Conservation (phyloP, 1,140 invertebrate species). For the Hesperophylax magnus region DNA sequence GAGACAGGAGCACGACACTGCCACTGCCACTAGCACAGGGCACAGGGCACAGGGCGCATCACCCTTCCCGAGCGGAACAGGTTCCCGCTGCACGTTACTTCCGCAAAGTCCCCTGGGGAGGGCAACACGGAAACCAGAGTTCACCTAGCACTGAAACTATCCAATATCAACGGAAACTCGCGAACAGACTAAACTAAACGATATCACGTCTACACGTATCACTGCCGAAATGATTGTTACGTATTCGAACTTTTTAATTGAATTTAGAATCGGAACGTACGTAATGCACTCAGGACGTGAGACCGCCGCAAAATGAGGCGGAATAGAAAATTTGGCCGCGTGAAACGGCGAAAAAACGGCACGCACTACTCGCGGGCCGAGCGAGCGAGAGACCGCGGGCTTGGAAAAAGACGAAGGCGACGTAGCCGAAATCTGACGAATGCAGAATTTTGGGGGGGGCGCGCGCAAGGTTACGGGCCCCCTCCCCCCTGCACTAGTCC, state of each 20-base stretch:
- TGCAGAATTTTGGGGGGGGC: slow-evolving; percentile 51
- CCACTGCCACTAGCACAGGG: slow-evolving; percentile 1
- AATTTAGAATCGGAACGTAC: slow-evolving; percentile 28
- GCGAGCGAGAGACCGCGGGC: slow-evolving; percentile 47
- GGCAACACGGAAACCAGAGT: slow-evolving; percentile 21
- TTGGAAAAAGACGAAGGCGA: slow-evolving; percentile 44
- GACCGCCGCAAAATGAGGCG: slow-evolving; percentile 45
- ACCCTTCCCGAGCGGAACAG: slow-evolving; percentile 19
- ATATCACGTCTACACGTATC: slow-evolving; percentile 31
- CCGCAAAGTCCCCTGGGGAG: slow-evolving; percentile 29
- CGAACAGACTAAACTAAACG: slow-evolving; percentile 38
- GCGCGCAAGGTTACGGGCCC: slow-evolving; percentile 55
- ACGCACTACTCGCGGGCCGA: slow-evolving; percentile 45
- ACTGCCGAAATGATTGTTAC: slow-evolving; percentile 38
- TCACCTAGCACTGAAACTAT: slow-evolving; percentile 7
- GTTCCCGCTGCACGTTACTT: slow-evolving; percentile 27
- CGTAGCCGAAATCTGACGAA: slow-evolving; percentile 56
- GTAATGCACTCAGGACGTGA: slow-evolving; percentile 50
- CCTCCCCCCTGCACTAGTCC: slow-evolving; percentile 64
- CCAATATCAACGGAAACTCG: slow-evolving; percentile 34
- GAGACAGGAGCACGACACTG: background rate
- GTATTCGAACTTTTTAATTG: slow-evolving; percentile 15
- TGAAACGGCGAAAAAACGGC: slow-evolving; percentile 48
- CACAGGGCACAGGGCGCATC: background rate
- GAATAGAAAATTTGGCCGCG: slow-evolving; percentile 49